Base-by-base conservation (phyloP, 2,888 invertebrate species). In the Chrysolina oricalcia region DNA sequence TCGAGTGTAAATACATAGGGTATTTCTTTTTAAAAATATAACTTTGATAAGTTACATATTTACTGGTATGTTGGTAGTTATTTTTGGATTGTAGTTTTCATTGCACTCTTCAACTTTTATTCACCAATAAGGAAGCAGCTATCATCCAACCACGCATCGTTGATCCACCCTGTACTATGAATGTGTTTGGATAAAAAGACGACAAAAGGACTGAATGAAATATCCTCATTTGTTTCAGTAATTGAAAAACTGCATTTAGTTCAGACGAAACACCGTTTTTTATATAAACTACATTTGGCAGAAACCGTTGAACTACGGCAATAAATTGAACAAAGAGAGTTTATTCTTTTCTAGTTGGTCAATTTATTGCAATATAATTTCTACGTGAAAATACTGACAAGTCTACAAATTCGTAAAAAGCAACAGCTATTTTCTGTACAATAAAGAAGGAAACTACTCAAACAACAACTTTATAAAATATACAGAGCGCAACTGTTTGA, bases 281-380 rank as follows among this genome's bases (percentile, higher is more conserved):
- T 48, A 48, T 35, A 78, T 72, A 76, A 75, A 75, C 81, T 81
- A 81, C 79, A 77, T 82, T 81, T 82, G 80, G 80, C 81, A 81
- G 78, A 81, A 81, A 74, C 74, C 67, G 73, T 74, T 72, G 71
- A 72, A 66, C 62, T 53, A 35, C n/a, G 6, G 35, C 50, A 43
- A 67, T 27, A 50, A 67, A 67, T 50, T 67, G 50, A 50, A 66
- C 66, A 15, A 56, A 53, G 23, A 59, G 35, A 23, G 59, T 17
- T 35, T 1, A 35, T 53, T 11, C 41, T 17, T 41, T 53, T 70
- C 46, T 76, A 43, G 65, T 70, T 75, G 73, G 67, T 70, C 74
- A 66, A 72, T 74, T 68, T 65, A 68, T 70, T 62, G 63, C 65
- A 59, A 70, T 62, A 68, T 59, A 69, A 72, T 70, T 72, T 70